A percentile compares a stretch with the other conserved stretches of the same genome.
Evolutionary conservation across 2,113 vertebrate genomes (phyloP).

Genomic region (Oreamnos americanus): DNA sequence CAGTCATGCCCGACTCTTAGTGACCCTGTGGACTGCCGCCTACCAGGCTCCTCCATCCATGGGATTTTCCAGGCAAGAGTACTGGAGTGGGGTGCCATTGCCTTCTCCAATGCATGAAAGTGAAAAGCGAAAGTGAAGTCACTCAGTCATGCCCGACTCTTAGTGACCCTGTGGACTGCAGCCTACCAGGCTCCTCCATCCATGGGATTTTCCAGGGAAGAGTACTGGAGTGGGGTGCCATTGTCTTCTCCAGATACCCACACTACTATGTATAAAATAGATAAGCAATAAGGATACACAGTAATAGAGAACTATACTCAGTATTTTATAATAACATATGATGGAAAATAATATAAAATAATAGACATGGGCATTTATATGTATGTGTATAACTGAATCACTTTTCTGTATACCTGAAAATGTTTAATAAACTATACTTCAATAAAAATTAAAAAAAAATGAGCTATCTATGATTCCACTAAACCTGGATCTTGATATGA

Average conservation of each 20-base stretch:
- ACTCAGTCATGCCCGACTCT: rapidly evolving
- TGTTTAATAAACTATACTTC: not conserved
- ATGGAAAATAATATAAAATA: not conserved
- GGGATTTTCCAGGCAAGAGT: too few species aligned
- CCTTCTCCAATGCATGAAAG: too few species aligned
- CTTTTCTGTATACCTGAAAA: not conserved
- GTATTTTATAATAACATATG: not conserved
- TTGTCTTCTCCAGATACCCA: too few species aligned
- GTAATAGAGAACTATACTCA: not conserved
- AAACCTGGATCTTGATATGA: not conserved
- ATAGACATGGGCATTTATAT: not conserved
- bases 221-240: too few species aligned
- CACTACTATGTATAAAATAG: not conserved
- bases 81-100: too few species aligned
- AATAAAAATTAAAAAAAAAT: not conserved
- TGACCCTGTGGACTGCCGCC: too few species aligned
- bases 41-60: too few species aligned
- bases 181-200: rapidly evolving
- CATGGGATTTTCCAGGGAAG: too few species aligned
- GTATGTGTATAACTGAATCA: not conserved
- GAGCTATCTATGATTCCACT: not conserved
- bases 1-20: too few species aligned
- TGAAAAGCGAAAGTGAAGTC: too few species aligned
- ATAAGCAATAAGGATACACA: not conserved
- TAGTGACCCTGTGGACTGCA: too few species aligned